Evolutionary conservation across 2,113 vertebrate genomes (phyloP).

Genomic region (Meriones unguiculatus): DNA sequence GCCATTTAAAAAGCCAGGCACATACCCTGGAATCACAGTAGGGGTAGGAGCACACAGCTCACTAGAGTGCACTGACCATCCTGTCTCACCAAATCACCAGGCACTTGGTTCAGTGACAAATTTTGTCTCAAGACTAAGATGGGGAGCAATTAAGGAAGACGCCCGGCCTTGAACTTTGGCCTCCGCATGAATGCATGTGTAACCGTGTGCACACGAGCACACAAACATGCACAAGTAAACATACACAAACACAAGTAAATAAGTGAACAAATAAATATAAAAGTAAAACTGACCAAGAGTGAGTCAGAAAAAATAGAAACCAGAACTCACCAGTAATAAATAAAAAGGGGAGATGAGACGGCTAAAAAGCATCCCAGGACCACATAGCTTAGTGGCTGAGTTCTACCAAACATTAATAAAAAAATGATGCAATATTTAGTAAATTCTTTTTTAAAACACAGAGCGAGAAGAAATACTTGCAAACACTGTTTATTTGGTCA

Average conservation of each 20-base stretch:
- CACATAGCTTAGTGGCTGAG: background rate
- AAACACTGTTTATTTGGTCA: background rate
- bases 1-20: background rate
- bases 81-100: no score
- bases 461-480: background rate
- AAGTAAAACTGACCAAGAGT: background rate
- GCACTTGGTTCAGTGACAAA: background rate
- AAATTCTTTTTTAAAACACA: background rate
- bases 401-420: background rate
- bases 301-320: background rate
- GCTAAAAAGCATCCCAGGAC: background rate
- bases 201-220: background rate
- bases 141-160: background rate
- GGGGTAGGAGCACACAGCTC: background rate
- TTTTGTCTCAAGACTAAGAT: background rate
- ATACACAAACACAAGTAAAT: background rate
- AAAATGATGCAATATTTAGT: background rate
- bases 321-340: background rate
- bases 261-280: background rate
- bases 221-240: background rate
- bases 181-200: background rate
- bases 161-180: background rate
- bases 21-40: background rate
- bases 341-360: background rate
- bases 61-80: background rate